Conservation (phyloP, 2,888 invertebrate genomes). For the Glyphotaelius pellucidus region DNA sequence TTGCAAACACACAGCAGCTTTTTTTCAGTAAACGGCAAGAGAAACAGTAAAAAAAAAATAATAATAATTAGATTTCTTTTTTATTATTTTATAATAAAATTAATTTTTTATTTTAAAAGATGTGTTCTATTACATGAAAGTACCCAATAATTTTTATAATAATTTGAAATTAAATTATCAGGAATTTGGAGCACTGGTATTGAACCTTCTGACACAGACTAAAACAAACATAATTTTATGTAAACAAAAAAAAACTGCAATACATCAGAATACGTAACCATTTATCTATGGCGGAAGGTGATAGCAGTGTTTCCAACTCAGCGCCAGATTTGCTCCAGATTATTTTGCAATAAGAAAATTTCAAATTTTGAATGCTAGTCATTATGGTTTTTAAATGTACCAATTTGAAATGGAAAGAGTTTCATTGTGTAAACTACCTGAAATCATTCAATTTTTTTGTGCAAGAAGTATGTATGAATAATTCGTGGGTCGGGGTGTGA, state of each 20-base stretch:
- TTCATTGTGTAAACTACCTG: background rate
- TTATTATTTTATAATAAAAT: too few species aligned
- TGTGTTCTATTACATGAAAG: too few species aligned
- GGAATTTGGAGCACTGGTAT: background rate
- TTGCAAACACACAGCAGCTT: too few species aligned
- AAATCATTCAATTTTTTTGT: background rate
- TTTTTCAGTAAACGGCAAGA: too few species aligned
- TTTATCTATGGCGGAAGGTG: background rate
- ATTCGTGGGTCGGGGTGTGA: too few species aligned
- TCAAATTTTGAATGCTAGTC: background rate
- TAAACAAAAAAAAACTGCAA: background rate
- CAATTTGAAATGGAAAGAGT: background rate
- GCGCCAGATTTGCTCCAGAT: background rate
- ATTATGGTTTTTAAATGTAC: background rate
- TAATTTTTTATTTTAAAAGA: too few species aligned
- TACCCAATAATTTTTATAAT: background rate
- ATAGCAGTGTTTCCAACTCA: background rate
- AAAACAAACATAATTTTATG: background rate
- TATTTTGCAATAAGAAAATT: background rate
- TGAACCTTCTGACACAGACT: background rate
- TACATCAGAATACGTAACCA: background rate
- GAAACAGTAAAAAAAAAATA: too few species aligned
- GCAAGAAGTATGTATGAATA: background rate
- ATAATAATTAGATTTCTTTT: too few species aligned
- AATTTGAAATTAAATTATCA: background rate